Evolutionary conservation across 1,140 invertebrate species (phyloP).

Genomic region (Cydia fagiglandana): DNA sequence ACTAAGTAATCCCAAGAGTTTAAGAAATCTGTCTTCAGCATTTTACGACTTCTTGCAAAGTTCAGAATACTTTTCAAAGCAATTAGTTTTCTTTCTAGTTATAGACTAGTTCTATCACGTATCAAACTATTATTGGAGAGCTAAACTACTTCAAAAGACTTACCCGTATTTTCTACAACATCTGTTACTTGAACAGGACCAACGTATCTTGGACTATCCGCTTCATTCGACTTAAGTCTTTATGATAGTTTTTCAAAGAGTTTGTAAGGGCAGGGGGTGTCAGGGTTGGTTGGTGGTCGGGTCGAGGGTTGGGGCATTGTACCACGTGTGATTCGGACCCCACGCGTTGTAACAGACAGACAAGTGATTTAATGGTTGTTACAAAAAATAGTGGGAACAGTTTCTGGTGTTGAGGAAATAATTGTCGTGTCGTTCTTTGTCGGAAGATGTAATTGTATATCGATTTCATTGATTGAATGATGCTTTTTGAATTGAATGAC

Average conservation of each 20-base stretch:
- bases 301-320: conserved; percentile 49
- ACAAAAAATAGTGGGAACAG: conserved; percentile 35
- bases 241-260: conserved; percentile 33
- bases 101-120: conserved; percentile 43
- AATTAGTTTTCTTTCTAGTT: conserved; percentile 14
- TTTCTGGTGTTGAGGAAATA: conserved; percentile 10
- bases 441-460: conserved; percentile 21
- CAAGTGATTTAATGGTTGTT: conserved; percentile 60
- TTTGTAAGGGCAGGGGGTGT: conserved; percentile 36
- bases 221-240: conserved; percentile 26
- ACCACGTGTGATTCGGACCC: conserved; percentile 60
- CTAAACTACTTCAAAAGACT: conserved; percentile 60
- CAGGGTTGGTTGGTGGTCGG: conserved; percentile 38
- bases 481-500: too few relatives aligned
- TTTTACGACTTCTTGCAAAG: background rate
- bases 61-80: background rate
- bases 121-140: conserved; percentile 51
- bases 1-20: background rate
- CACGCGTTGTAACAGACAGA: conserved; percentile 52
- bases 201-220: conserved; percentile 38
- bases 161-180: conserved; percentile 46
- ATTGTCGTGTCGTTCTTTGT: conserved; percentile 24
- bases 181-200: conserved; percentile 50
- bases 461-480: conserved; percentile 13
- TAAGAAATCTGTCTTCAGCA: background rate